Evolutionary conservation across 2,113 vertebrate genomes (phyloP), one percentile per base, ranked within the genome.

Genomic region (Neogale vison): DNA sequence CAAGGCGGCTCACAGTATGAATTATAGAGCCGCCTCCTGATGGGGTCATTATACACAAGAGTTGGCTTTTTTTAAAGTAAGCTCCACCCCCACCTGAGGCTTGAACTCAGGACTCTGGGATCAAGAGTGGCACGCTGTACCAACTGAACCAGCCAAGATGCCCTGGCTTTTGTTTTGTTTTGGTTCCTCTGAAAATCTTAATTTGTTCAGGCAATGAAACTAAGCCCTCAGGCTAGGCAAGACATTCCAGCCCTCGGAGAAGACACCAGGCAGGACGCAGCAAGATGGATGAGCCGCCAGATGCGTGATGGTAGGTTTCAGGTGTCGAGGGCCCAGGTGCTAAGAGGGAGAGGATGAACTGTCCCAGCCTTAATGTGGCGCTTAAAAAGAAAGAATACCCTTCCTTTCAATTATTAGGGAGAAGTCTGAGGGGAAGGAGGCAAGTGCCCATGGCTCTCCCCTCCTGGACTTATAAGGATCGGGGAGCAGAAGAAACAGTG

Each of bases 121-220:
- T 77, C 42, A 45, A 45, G 26, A 47, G 42, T 77, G 26, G 45
- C 8, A 9, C 4, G 14, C 29, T 47, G 26, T 77, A 77, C 14
- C 26, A 29, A 77, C 26, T 77, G 74, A 77, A 26, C 42, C 74
- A 47, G 74, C 42, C 76, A 79, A 52, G 47, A 47, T 11, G 15
- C 14, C 72, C 18, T 21, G 47, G 76, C 29, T 26, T 57, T 39
- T 59, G 55, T 21, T 89, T 67, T 67, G 17, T 52, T 52, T 52
- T 67, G 52, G 6, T 14, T 74, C 96, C 77, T 94, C 77, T 96
- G 97, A 96, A 90, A 84, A 67, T 63, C 82, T 99, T 98, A 98
- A 98, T 98, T 98, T 96, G 77, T 98, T 98, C 97, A 98, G 98
- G 98, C 97, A 98, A 98, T 55, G 97, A 98, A 98, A 95, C 93